A percentile compares a stretch with the other conserved stretches of the same genome.
These are phyloP conservation scores for Nowickia ferox DNA, from an alignment of 2,888 invertebrate species.

Conservation along the genomic window DNA sequence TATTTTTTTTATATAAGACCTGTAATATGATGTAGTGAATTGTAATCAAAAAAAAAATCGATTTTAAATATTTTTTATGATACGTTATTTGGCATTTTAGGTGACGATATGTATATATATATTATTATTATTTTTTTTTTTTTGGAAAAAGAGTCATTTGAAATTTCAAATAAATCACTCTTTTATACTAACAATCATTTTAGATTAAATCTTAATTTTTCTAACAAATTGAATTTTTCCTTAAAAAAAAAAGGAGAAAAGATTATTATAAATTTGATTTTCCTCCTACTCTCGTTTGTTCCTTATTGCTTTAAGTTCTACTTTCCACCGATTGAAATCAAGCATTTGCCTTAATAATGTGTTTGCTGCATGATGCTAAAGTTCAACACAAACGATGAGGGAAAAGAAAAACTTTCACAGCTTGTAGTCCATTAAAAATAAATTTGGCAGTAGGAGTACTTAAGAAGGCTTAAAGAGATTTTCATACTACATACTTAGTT, in stretches of 20 bases:
- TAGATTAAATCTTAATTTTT: too few species aligned
- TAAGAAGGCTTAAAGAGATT: not conserved
- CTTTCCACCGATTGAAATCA: not conserved
- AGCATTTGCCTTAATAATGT: not conserved
- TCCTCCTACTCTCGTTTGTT: not conserved
- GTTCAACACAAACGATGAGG: slow-evolving; percentile 1
- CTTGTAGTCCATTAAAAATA: slow-evolving; percentile 28
- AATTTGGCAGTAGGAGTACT: not conserved
- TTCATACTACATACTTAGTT: not conserved
- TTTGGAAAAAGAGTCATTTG: too few species aligned
- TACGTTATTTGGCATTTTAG: too few species aligned
- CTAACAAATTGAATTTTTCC: too few species aligned
- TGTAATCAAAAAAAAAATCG: too few species aligned
- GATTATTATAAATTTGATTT: not conserved
- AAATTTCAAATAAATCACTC: too few species aligned
- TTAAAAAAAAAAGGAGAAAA: not conserved
- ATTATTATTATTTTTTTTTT: too few species aligned
- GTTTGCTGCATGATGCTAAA: slow-evolving; percentile 24
- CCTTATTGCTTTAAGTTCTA: not conserved
- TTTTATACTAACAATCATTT: too few species aligned
- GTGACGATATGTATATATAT: too few species aligned
- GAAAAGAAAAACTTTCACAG: slow-evolving; percentile 9
- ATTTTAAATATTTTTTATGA: too few species aligned
- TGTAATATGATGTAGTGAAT: too few species aligned
- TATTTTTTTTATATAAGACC: too few species aligned